Percentiles rank a stretch among this genome's conserved stretches.
phyloP scores from a whole-genome alignment of 23 tunicate species.

The Pegea sp. region DNA sequence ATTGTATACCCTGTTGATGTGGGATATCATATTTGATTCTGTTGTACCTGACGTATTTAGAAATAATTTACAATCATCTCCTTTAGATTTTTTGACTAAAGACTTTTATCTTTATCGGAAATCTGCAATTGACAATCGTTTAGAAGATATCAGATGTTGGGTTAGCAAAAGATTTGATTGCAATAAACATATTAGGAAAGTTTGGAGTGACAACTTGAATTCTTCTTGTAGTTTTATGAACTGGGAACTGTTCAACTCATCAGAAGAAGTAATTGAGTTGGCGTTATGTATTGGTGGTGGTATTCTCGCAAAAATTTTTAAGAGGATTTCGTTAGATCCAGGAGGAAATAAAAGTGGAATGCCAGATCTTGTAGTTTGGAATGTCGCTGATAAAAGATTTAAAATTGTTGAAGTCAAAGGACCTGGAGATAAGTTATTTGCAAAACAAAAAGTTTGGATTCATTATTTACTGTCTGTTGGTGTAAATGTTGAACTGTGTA shows the following conservation, averaged over 20 bases:
- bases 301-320: slow-evolving; percentile 24
- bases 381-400: slow-evolving; percentile 5
- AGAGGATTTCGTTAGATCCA: background rate
- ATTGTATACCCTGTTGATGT: slow-evolving; percentile 46
- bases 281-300: slow-evolving; percentile 63
- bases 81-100: slow-evolving; percentile 51
- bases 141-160: slow-evolving; percentile 17
- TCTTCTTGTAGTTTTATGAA: slow-evolving; percentile 40
- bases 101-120: slow-evolving; percentile 34
- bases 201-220: slow-evolving; percentile 15
- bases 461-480: slow-evolving; percentile 31
- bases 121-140: slow-evolving; percentile 14
- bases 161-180: slow-evolving; percentile 7
- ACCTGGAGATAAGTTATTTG: slow-evolving; percentile 61
- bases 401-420: slow-evolving; percentile 87
- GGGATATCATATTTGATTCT: slow-evolving; percentile 69
- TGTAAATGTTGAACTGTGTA: slow-evolving; percentile 77
- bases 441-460: slow-evolving; percentile 87
- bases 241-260: slow-evolving; percentile 76
- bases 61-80: slow-evolving; percentile 25
- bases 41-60: slow-evolving; percentile 73
- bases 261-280: slow-evolving; percentile 7
- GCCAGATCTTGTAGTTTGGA: slow-evolving; percentile 87
- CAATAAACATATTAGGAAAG: slow-evolving; percentile 10
- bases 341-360: slow-evolving; percentile 22